Evolutionary conservation across 2,113 vertebrate genomes (phyloP).

Genomic region (Thinocorus orbignyianus): DNA sequence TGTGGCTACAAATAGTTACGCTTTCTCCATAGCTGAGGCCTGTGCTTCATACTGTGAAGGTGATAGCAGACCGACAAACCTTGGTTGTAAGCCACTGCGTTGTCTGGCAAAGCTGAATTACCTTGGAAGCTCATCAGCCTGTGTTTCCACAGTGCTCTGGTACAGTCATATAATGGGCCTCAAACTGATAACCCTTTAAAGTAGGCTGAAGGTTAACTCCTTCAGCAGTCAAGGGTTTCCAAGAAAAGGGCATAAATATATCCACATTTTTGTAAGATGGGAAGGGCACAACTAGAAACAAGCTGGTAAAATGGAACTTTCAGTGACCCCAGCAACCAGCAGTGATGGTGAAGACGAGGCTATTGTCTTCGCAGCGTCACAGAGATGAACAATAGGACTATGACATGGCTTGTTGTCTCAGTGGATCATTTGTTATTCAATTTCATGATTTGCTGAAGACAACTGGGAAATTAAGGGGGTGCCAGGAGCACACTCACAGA

Average conservation of each 20-base stretch:
- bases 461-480: neutral
- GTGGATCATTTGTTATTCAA: neutral
- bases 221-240: neutral
- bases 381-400: neutral
- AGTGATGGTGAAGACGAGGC: neutral
- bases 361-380: neutral
- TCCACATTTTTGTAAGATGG: neutral
- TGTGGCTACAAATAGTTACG: neutral
- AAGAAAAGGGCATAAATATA: fast-evolving
- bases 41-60: neutral
- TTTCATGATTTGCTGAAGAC: neutral
- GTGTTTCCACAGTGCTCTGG: neutral
- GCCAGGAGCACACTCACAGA: neutral
- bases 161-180: neutral
- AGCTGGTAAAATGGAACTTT: neutral
- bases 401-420: neutral
- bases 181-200: neutral
- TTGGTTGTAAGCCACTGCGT: neutral
- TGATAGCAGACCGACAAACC: neutral
- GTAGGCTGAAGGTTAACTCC: neutral
- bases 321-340: neutral
- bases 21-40: neutral
- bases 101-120: neutral
- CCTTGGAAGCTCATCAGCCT: neutral
- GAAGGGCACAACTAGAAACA: neutral